Percentiles rank a stretch among this genome's conserved stretches.
Evolutionary conservation across 1,140 invertebrate species (phyloP).

Genomic region (Neodiprion lecontei): DNA sequence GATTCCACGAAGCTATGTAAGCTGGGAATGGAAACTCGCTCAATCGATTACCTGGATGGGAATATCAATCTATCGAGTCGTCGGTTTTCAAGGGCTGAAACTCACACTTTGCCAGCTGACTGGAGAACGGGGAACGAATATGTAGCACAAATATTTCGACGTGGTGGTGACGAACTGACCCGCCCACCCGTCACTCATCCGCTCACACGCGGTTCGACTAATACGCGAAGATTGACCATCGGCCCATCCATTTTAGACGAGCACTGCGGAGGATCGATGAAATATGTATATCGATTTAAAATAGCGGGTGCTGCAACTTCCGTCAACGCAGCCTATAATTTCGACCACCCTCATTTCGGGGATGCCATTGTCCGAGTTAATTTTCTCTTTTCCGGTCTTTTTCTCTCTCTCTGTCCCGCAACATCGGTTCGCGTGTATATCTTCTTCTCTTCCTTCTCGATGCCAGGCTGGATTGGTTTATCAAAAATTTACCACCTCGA

Average conservation of each 20-base stretch:
- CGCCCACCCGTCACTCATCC: constrained; percentile 44
- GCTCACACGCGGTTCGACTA: constrained; percentile 3
- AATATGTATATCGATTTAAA: constrained; percentile 45
- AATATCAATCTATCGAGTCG: too few species aligned
- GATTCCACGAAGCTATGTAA: too few species aligned
- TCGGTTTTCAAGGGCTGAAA: neutral
- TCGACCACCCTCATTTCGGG: constrained; percentile 17
- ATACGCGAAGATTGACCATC: neutral
- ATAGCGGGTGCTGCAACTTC: constrained; percentile 8
- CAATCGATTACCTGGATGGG: too few species aligned
- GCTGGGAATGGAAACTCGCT: too few species aligned
- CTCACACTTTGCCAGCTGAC: neutral
- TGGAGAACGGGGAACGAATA: constrained; percentile 7
- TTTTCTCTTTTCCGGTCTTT: constrained; percentile 4
- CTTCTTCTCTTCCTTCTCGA: constrained; percentile 18
- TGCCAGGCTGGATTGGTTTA: neutral
- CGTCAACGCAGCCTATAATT: constrained; percentile 40
- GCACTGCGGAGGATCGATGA: constrained; percentile 30
- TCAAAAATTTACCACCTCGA: too few species aligned
- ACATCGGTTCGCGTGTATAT: constrained; percentile 23
- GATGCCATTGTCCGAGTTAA: constrained; percentile 37
- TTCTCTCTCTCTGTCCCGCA: too few species aligned
- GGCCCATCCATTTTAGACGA: neutral
- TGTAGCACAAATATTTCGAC: constrained; percentile 40
- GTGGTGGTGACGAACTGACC: constrained; percentile 32